Evolutionary conservation across 2,113 vertebrate species (phyloP).

Genomic region (Mionectes macconnelli): DNA sequence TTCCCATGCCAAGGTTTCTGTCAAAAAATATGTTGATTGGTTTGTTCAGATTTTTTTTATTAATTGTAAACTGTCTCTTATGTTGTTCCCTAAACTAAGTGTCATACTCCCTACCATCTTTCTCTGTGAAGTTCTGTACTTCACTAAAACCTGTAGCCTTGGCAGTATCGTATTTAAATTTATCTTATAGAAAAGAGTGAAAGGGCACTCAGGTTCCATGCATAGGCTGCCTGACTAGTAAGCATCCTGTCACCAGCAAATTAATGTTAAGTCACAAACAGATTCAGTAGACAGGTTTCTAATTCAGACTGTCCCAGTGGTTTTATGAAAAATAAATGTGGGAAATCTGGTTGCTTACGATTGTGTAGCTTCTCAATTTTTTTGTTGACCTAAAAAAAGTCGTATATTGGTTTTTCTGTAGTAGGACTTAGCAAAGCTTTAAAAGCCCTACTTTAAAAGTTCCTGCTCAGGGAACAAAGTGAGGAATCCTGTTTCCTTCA

Average conservation of each 20-base stretch:
- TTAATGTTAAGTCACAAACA: not conserved
- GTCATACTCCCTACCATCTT: not conserved
- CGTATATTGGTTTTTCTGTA: not conserved
- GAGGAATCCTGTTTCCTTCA: not conserved
- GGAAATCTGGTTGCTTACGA: not conserved
- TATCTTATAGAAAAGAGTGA: not conserved
- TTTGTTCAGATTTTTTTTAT: not conserved
- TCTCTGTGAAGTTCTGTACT: not conserved
- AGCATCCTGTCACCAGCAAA: not conserved
- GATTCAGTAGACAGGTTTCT: not conserved
- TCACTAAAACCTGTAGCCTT: not conserved
- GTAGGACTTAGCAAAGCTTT: not conserved
- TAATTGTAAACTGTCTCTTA: not conserved
- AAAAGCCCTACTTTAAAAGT: not conserved
- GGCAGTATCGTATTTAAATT: not conserved
- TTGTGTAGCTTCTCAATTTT: not conserved
- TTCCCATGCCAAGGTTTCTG: not conserved
- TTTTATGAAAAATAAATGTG: not conserved
- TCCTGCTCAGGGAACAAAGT: not conserved
- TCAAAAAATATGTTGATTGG: not conserved
- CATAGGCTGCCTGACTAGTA: rapidly evolving
- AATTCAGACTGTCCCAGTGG: not conserved
- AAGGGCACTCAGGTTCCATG: not conserved
- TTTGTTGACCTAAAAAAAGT: not conserved
- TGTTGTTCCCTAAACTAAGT: not conserved